Evolutionary conservation across 2,113 vertebrate genomes (phyloP).

Genomic region (Sinocyclocheilus anshuiensis): DNA sequence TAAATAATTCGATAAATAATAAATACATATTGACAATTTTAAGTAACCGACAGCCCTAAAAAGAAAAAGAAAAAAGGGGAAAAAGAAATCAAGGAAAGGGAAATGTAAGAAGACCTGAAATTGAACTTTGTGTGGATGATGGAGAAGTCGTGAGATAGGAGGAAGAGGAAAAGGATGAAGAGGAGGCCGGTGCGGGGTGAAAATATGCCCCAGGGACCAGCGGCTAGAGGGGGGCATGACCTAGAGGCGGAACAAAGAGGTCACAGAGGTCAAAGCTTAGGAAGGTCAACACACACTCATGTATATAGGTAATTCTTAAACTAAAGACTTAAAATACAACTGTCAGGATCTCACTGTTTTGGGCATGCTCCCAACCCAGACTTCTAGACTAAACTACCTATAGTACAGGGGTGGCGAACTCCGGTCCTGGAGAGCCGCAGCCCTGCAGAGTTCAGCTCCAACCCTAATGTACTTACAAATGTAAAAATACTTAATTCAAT

Average conservation of each 20-base stretch:
- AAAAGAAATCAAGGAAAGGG: constrained; percentile 61
- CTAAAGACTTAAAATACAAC: background rate
- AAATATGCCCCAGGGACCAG: constrained; percentile 81
- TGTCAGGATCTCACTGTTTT: background rate
- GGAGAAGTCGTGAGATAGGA: constrained; percentile 73
- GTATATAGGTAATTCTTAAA: background rate
- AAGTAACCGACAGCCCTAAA: constrained; percentile 17
- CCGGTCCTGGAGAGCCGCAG: no score
- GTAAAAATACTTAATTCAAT: no score
- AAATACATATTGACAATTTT: background rate
- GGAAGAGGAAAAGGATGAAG: constrained; percentile 77
- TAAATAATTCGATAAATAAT: background rate
- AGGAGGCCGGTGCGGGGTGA: constrained; percentile 82
- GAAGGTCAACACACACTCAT: constrained; percentile 18
- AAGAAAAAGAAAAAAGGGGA: constrained; percentile 49
- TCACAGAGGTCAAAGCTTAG: constrained; percentile 63
- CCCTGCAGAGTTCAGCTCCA: no score
- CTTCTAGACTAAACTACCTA: background rate
- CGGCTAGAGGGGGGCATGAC: constrained; percentile 76
- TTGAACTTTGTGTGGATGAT: constrained; percentile 76
- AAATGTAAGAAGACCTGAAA: constrained; percentile 75
- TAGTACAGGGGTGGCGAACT: no score
- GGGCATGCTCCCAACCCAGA: background rate
- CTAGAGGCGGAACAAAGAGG: constrained; percentile 71
- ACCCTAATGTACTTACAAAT: no score